A percentile compares a stretch with the other conserved stretches of the same genome.
phyloP scores from a whole-genome alignment of 2,113 vertebrate species.

The Gymnorhina tibicen region DNA sequence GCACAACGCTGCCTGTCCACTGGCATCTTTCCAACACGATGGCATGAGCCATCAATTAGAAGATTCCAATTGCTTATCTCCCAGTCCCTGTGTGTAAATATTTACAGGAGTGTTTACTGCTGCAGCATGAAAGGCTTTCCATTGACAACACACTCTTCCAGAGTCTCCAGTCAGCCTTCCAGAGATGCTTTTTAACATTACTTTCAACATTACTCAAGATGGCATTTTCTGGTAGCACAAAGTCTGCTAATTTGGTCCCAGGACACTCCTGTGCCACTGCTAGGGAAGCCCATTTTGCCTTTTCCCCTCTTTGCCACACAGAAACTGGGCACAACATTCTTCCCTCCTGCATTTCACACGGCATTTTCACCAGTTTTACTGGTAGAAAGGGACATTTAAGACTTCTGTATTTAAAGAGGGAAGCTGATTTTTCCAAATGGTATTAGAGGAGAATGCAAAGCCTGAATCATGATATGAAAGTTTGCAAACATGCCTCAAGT shows the following conservation, averaged over 20 bases:
- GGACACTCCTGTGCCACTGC: background rate
- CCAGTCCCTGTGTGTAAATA: background rate
- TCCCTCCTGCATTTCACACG: rapidly evolving
- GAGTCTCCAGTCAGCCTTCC: background rate
- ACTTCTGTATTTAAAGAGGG: background rate
- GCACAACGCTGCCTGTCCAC: background rate
- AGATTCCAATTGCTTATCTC: background rate
- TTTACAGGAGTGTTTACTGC: background rate
- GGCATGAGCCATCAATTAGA: background rate
- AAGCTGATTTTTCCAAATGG: background rate
- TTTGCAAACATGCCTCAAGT: background rate
- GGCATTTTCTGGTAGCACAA: background rate
- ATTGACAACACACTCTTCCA: rapidly evolving
- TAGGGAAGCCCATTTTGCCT: background rate
- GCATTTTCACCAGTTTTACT: background rate
- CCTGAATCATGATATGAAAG: background rate
- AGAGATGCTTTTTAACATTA: background rate
- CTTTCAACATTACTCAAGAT: background rate
- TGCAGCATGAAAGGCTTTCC: background rate
- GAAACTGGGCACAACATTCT: background rate
- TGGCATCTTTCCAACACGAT: background rate
- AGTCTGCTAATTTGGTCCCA: background rate
- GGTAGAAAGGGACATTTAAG: background rate
- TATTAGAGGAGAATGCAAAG: background rate
- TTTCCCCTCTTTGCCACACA: rapidly evolving